Conservation (phyloP, 2,797 vertebrate species). For the Prunella strophiata region DNA sequence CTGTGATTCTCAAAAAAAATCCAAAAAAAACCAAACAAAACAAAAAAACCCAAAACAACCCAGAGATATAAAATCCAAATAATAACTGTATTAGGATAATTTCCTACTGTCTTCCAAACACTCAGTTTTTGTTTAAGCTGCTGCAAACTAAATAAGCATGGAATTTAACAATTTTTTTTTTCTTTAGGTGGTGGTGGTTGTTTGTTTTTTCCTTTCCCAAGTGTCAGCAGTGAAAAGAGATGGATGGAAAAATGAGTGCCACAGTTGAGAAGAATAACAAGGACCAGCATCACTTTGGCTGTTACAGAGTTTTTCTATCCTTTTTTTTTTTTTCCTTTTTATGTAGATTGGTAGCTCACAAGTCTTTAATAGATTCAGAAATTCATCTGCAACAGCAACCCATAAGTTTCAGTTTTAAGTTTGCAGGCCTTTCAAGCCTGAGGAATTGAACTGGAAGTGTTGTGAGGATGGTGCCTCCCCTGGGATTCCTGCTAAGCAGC, state of each 20-base stretch:
- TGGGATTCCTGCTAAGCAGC: neutral
- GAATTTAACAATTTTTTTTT: neutral
- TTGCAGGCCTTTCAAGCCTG: neutral
- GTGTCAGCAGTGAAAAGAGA: neutral
- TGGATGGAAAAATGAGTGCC: neutral
- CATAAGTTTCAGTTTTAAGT: neutral
- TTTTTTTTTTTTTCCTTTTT: neutral
- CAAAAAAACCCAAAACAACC: rapidly evolving
- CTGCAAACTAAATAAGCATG: neutral
- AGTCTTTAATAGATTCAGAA: neutral
- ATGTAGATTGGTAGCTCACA: neutral
- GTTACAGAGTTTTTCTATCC: neutral
- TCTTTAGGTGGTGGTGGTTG: neutral
- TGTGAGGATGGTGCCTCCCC: neutral
- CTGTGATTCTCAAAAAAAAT: neutral
- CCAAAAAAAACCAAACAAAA: too few relatives aligned
- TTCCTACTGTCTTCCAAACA: neutral
- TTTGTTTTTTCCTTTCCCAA: neutral
- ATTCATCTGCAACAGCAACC: neutral
- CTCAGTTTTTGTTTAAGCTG: neutral
- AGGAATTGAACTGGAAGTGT: neutral
- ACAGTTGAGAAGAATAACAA: neutral
- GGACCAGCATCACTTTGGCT: neutral
- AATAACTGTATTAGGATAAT: neutral
- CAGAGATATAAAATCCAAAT: neutral